Base-by-base conservation (phyloP, 2,113 vertebrate species). In the Pelvicachromis taeniatus region DNA sequence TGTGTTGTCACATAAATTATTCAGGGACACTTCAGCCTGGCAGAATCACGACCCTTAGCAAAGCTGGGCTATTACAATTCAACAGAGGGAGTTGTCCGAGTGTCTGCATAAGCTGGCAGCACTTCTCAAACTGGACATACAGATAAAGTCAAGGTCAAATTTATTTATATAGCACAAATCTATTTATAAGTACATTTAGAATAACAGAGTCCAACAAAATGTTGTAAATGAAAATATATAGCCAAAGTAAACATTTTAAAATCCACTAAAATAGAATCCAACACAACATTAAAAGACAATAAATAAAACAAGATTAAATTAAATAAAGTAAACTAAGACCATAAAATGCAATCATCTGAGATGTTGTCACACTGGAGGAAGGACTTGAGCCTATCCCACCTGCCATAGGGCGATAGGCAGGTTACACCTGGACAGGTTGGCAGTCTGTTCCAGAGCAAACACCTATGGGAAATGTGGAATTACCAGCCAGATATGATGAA, bases 1-100 rank as follows among this genome's bases (percentile, higher is more conserved):
- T 89, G 86, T 85, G 31, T 84, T 86, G 85, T 87, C 86, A 83
- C 83, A 92, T 93, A 14, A 88, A 94, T 94, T 81, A 93, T 91
- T 90, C 85, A 88, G 87, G 54, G 77, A 2, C 53, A 21, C 40
- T 58, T 86, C 81, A 73, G 89, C 58, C 75, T 33, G 21, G 78
- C 85, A 87, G 90, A 85, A 88, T 87, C 68, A 48, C 85, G 87
- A 89, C 88, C 93, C 89, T 87, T 83, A 61, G 92, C 80, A 70
- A 79, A 93, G 88, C 78, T 65, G 17, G 65, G 13, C 56, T 55
- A 63, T 87, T 87, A 58, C n/a, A 11, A 81, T 88, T 89, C 85
- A 70, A 52, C 77, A 52, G 54, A 79, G 12, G 17, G 9, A 55
- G 80, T 80, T 84, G 52, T 54, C 55, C 16, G 8, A 68, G 83